Conservation (phyloP, 2,113 vertebrate species). For the Potamarius usumacintae region DNA sequence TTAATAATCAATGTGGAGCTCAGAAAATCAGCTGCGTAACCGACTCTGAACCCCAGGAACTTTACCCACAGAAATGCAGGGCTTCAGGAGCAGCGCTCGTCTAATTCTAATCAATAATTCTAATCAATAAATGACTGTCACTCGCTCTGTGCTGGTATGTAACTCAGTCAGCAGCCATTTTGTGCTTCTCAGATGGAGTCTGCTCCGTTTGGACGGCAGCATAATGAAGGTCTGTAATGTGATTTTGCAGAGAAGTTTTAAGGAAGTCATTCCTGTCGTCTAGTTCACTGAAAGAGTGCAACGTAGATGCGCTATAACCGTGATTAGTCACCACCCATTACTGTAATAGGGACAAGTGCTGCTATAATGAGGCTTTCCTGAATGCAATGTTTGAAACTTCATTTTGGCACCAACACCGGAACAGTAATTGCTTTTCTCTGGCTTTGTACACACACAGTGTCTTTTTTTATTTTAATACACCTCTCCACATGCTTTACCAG, state of each 20-base stretch:
- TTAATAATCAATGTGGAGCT: no score
- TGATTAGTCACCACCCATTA: neutral
- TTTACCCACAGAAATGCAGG: no score
- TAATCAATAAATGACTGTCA: neutral
- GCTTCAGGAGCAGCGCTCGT: neutral
- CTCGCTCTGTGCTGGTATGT: neutral
- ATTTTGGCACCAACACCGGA: neutral
- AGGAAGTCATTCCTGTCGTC: neutral
- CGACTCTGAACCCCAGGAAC: no score
- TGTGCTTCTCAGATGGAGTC: neutral
- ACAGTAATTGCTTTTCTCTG: neutral
- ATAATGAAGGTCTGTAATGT: neutral
- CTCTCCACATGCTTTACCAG: neutral
- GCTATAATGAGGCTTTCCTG: neutral
- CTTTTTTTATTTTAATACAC: neutral
- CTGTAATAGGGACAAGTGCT: neutral
- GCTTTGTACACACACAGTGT: neutral
- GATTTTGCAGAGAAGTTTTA: neutral
- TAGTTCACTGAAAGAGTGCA: neutral
- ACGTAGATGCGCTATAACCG: neutral
- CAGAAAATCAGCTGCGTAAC: no score
- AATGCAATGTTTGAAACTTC: neutral
- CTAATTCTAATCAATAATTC: neutral
- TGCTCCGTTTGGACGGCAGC: neutral
- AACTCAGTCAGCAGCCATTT: neutral